Base-by-base conservation (phyloP, 2,888 invertebrate genomes). In the Oxyteleia sp. region DNA sequence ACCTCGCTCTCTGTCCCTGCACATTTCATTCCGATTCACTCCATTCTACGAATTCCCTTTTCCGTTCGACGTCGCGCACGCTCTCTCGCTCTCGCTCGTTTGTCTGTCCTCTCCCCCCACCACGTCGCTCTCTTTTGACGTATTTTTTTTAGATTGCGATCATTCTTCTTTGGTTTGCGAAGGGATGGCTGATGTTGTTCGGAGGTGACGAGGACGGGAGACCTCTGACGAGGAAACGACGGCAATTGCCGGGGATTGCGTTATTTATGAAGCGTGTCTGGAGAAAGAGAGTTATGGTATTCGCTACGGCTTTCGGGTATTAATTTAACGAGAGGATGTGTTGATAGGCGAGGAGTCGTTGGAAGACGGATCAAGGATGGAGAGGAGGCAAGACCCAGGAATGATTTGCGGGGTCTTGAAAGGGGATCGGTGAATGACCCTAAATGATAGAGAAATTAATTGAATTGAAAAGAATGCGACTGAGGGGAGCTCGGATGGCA, bases 11-110 rank as follows among this genome's bases (percentile, higher is more conserved):
- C 64, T 64, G 51, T 71, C 79, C 49, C 69, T 57, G 57, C 55
- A 66, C 61, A 47, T 74, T 69, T 76, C 64, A 57, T 82, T 76
- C 75, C 75, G 55, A 64, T 75, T 75, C 75, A 64, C 64, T 72
- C 74, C 45, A 18, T 72, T 78, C 43, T 41, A 10, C 53, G 15
- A 35, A 38, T 71, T 64, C 49, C 38, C 57, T 59, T 55, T 76
- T 57, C 45, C 57, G 15, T 76, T 64, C 47, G 43, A 53, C 53
- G 18, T 23, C 55, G 55, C 64, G 55, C 55, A 38, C 57, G 57
- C 47, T 75, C 75, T 15, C 55, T 47, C 47, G 2, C 51, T 47
- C 61, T 35, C 32, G 11, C 43, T 45, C 32, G n/a, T 29, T 55
- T 16, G 16, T 47, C 5, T n/a, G n/a, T n/a, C n/a, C n/a, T n/a